Conservation (phyloP, 2,888 invertebrate species). For the Cheilosia urbana region DNA sequence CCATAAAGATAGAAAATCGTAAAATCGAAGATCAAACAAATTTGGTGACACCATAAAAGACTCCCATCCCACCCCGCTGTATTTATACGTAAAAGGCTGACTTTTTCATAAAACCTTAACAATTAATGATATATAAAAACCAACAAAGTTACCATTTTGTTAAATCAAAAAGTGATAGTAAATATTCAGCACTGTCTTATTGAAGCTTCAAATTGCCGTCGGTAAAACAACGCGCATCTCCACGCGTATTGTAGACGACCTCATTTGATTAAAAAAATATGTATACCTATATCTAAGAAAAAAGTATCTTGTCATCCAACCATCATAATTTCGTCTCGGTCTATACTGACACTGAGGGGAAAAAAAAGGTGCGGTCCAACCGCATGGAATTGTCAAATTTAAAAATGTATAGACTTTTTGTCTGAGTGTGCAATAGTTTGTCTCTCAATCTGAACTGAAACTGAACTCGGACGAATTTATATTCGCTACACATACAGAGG, state of each 20-base stretch:
- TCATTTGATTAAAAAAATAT: too few species aligned
- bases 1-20: not conserved
- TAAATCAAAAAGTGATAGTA: too few species aligned
- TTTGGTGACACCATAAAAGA: too few species aligned
- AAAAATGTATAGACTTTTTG: constrained; percentile 42
- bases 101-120: too few species aligned
- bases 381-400: constrained; percentile 50
- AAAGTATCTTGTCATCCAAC: constrained; percentile 34
- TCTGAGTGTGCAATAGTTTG: not conserved
- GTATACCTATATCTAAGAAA: not conserved
- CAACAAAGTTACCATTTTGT: too few species aligned
- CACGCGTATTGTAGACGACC: too few species aligned
- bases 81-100: too few species aligned
- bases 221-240: not conserved
- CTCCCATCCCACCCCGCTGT: too few species aligned
- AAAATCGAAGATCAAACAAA: too few species aligned
- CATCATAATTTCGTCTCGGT: constrained; percentile 40
- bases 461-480: constrained; percentile 15
- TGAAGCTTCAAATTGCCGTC: not conserved
- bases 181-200: too few species aligned
- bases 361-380: constrained; percentile 34
- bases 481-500: constrained; percentile 20
- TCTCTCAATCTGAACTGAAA: constrained; percentile 9
- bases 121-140: too few species aligned
- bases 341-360: constrained; percentile 9